Conservation (phyloP, 2,888 invertebrate species). For the Thumatha senex region DNA sequence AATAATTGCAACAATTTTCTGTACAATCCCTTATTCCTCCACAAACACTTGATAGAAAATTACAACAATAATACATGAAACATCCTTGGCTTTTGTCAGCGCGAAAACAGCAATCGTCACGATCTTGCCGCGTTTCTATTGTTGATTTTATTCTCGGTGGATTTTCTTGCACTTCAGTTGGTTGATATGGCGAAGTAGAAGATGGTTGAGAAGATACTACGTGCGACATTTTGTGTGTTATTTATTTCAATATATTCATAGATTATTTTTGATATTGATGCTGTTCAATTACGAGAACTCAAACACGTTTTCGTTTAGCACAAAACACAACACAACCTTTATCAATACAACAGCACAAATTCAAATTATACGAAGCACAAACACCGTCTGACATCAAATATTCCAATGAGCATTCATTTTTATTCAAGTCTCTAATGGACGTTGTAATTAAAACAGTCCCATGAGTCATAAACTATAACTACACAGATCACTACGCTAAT, state of each 20-base stretch:
- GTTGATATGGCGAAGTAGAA: constrained; percentile 36
- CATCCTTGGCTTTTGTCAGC: constrained; percentile 31
- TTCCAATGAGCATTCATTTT: too few species aligned
- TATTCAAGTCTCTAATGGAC: too few species aligned
- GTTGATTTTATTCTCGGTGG: constrained; percentile 21
- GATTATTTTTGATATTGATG: too few species aligned
- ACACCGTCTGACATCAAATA: too few species aligned
- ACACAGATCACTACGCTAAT: too few species aligned
- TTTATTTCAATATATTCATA: too few species aligned
- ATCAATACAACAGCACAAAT: background rate
- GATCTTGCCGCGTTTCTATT: constrained; percentile 15
- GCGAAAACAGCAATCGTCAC: constrained; percentile 38
- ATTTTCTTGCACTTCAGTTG: constrained; percentile 27
- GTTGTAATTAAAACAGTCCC: too few species aligned
- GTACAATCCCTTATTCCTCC: constrained; percentile 33
- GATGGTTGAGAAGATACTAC: constrained; percentile 35
- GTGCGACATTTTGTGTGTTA: constrained; percentile 27
- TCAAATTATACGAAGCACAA: too few species aligned
- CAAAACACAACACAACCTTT: background rate
- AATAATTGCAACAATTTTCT: constrained; percentile 39
- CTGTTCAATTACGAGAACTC: background rate
- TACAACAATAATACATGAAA: constrained; percentile 24
- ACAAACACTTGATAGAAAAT: constrained; percentile 34
- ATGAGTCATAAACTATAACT: too few species aligned
- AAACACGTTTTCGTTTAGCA: background rate